A percentile compares a stretch with the other conserved stretches of the same genome.
Evolutionary conservation across 2,113 vertebrate genomes (phyloP).

Genomic region (Microcebus jonahi): DNA sequence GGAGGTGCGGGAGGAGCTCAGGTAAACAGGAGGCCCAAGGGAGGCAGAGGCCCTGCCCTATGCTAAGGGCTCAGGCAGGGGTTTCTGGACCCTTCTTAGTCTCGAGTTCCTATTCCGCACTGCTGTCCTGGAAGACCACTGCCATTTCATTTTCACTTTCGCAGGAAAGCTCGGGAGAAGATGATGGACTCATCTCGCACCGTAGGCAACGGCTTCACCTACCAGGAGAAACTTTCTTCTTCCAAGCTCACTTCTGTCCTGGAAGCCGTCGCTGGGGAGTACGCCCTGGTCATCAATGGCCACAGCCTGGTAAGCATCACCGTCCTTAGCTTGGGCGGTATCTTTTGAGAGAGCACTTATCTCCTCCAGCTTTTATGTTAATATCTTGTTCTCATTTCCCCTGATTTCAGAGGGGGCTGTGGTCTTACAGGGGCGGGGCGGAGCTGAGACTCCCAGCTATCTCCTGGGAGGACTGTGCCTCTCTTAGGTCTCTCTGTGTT

Average conservation of each 20-base stretch:
- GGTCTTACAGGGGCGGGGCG: not conserved
- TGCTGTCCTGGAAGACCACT: not conserved
- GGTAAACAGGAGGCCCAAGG: conserved; percentile 81
- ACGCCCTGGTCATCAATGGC: conserved; percentile 93
- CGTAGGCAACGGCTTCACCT: conserved; percentile 87
- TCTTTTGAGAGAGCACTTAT: not conserved
- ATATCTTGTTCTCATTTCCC: not conserved
- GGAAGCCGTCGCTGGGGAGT: conserved; percentile 93
- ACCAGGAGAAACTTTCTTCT: conserved; percentile 80
- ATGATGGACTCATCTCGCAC: conserved; percentile 87
- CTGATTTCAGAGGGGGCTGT: not conserved
- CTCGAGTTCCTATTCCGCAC: not conserved
- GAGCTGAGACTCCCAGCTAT: accelerated
- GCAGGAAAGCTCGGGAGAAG: conserved; percentile 92
- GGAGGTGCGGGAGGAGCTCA: conserved; percentile 94
- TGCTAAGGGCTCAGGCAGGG: accelerated
- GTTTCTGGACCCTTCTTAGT: not conserved
- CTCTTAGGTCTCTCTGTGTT: not conserved
- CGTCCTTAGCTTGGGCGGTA: accelerated
- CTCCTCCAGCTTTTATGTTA: accelerated
- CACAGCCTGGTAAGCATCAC: conserved; percentile 93
- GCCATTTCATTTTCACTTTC: accelerated
- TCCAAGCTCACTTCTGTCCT: conserved; percentile 86
- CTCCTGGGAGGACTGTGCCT: not conserved
- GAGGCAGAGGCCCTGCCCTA: accelerated